These are phyloP conservation scores for Limenitis camilla DNA, from an alignment of 2,888 invertebrate species.

Conservation along the genomic window DNA sequence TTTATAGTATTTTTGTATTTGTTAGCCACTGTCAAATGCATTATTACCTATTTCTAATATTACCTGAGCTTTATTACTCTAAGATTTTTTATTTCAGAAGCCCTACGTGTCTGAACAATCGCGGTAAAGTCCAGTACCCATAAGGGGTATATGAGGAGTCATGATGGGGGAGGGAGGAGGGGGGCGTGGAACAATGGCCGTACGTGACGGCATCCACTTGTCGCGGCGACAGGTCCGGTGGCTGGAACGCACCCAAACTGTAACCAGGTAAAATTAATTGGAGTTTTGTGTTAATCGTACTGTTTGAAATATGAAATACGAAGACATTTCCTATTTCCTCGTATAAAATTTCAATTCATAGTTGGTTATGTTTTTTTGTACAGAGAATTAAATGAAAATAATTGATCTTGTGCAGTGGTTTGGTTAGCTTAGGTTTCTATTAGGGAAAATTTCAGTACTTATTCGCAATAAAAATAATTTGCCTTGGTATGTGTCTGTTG, in stretches of 20 bases:
- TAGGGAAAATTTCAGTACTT: no score
- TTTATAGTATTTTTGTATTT: no score
- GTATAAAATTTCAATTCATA: not conserved
- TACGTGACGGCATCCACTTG: conserved; percentile 74
- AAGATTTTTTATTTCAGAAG: not conserved
- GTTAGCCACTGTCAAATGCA: no score
- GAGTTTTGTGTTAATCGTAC: not conserved
- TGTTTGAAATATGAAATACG: not conserved
- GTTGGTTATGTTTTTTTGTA: not conserved
- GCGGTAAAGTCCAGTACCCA: not conserved
- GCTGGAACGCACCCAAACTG: conserved; percentile 28
- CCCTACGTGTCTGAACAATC: conserved; percentile 1
- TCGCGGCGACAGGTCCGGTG: conserved; percentile 56
- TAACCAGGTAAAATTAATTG: conserved; percentile 16
- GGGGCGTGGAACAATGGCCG: conserved; percentile 53
- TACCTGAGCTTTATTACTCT: not conserved
- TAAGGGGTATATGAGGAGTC: conserved; percentile 9
- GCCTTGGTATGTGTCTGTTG: no score
- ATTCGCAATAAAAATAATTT: no score
- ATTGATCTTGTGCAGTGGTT: no score
- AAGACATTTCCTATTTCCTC: not conserved
- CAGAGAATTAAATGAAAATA: no score
- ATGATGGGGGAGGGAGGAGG: conserved; percentile 23
- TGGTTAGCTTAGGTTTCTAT: no score
- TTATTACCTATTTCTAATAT: not conserved